Percentiles rank a stretch among this genome's conserved stretches.
phyloP scores from a whole-genome alignment of 2,888 invertebrate genomes.

The Blera fallax region DNA sequence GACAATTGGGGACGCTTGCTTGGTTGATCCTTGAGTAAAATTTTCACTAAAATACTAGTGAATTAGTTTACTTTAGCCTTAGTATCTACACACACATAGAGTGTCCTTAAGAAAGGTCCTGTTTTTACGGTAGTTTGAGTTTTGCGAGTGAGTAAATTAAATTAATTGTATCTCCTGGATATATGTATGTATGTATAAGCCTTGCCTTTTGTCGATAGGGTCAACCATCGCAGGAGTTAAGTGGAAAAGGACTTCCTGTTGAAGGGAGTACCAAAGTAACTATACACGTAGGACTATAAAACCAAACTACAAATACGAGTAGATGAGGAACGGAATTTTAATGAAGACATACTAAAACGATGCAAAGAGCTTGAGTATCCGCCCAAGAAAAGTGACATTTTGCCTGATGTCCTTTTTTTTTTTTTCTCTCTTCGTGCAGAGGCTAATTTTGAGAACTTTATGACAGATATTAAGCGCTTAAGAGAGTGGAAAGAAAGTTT shows the following conservation, averaged over 20 bases:
- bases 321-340: conserved; percentile 21
- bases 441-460: conserved; percentile 52
- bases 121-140: conserved; percentile 14
- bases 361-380: not conserved
- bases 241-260: not conserved
- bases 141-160: conserved; percentile 6
- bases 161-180: conserved; percentile 10
- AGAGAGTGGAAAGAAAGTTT: not conserved
- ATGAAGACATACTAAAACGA: conserved; percentile 2
- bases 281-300: conserved; percentile 21
- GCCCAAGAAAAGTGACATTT: conserved; percentile 18
- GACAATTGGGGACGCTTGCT: not conserved
- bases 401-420: not conserved
- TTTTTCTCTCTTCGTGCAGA: not conserved
- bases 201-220: not conserved
- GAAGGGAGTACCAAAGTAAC: not conserved
- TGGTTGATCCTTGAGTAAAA: conserved; percentile 7
- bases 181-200: too few species aligned
- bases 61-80: conserved; percentile 53
- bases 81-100: not conserved
- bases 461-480: conserved; percentile 52
- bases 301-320: conserved; percentile 21
- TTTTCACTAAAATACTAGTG: conserved; percentile 18
- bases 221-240: not conserved
- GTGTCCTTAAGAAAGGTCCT: conserved; percentile 17